Evolutionary conservation across 1,140 invertebrate species (phyloP).

Genomic region (Dendrolimus punctatus): DNA sequence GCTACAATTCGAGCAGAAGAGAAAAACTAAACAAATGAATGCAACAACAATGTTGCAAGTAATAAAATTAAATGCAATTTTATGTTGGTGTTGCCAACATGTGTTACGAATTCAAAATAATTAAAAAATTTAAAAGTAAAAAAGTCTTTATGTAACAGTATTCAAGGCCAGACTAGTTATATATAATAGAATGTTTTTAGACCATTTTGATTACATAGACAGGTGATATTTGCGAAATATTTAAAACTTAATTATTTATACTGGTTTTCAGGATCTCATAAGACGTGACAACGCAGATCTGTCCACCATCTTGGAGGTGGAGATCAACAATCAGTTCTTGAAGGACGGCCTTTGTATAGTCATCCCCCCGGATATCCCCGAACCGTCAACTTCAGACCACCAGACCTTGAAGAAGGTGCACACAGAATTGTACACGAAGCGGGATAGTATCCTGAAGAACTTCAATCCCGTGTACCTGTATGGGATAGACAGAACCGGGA

Average conservation of each 20-base stretch:
- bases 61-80: too few species aligned
- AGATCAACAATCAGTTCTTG: slow-evolving; percentile 79
- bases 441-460: slow-evolving; percentile 47
- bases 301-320: slow-evolving; percentile 82
- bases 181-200: too few species aligned
- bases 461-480: slow-evolving; percentile 58
- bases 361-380: slow-evolving; percentile 75
- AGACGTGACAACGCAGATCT: slow-evolving; percentile 74
- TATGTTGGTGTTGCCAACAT: too few species aligned
- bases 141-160: too few species aligned
- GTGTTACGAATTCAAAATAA: too few species aligned
- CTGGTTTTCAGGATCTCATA: slow-evolving; percentile 77
- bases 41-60: too few species aligned
- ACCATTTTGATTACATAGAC: too few species aligned
- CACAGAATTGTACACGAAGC: slow-evolving; percentile 48
- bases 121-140: too few species aligned
- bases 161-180: too few species aligned
- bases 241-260: not conserved
- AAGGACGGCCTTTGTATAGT: slow-evolving; percentile 83
- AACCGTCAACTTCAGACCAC: slow-evolving; percentile 29
- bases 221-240: too few species aligned
- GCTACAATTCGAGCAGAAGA: too few species aligned
- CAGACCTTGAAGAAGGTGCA: slow-evolving; percentile 42
- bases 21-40: too few species aligned
- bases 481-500: slow-evolving; percentile 50